Evolutionary conservation across 1,140 invertebrate genomes (phyloP).

Genomic region (Steinernema khuongi): DNA sequence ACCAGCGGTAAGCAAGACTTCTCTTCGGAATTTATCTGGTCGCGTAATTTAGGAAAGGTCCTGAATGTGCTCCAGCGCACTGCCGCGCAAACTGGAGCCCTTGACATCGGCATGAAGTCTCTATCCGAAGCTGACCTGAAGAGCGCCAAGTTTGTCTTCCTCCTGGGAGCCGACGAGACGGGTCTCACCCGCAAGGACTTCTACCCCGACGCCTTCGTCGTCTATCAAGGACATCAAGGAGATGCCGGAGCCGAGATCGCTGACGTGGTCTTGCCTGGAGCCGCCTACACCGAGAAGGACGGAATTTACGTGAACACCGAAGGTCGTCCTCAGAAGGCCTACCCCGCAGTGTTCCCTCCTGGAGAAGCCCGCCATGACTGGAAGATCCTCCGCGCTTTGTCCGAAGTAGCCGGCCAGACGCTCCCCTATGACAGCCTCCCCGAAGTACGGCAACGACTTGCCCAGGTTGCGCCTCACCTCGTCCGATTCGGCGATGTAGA

Average conservation of each 20-base stretch:
- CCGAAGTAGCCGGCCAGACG: conserved; percentile 73
- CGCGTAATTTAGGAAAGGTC: conserved; percentile 34
- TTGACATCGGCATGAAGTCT: conserved; percentile 82
- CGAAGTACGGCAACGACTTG: conserved; percentile 75
- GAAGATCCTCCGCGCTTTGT: conserved; percentile 89
- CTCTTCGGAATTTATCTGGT: conserved; percentile 21
- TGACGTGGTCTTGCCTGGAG: conserved; percentile 86
- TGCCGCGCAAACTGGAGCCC: conserved; percentile 79
- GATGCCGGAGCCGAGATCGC: conserved; percentile 85
- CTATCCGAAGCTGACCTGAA: conserved; percentile 20
- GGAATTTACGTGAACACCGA: conserved; percentile 94
- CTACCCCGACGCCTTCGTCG: conserved; percentile 75
- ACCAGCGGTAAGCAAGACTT: conserved; percentile 60
- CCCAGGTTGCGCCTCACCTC: conserved; percentile 76
- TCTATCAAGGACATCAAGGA: conserved; percentile 96
- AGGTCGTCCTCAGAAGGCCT: conserved; percentile 85
- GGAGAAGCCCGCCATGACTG: conserved; percentile 91
- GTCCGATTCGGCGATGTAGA: conserved; percentile 76
- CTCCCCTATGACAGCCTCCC: conserved; percentile 83
- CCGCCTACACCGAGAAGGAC: conserved; percentile 97
- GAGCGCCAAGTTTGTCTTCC: conserved; percentile 76
- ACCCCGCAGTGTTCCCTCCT: conserved; percentile 80
- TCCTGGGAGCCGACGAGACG: conserved; percentile 85
- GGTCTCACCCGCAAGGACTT: conserved; percentile 73
- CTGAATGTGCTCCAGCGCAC: conserved; percentile 59